Conservation (phyloP, 2,797 vertebrate genomes). For the Nothura maculosa region DNA sequence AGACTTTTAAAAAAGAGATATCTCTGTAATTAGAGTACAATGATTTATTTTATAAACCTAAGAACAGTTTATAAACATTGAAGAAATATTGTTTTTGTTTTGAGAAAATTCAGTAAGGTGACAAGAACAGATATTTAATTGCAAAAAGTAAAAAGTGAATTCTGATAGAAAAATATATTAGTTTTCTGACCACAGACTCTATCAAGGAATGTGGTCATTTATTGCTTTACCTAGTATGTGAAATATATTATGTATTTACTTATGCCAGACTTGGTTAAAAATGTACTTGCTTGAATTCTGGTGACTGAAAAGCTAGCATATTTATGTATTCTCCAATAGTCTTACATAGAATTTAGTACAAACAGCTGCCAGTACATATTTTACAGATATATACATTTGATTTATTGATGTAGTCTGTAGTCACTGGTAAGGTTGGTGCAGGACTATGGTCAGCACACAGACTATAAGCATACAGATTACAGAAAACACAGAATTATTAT, state of each 20-base stretch:
- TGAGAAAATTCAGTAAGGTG: background rate
- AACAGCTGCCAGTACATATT: background rate
- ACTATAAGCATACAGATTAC: background rate
- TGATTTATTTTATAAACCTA: conserved; percentile 30
- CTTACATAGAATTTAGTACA: background rate
- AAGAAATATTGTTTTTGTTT: conserved; percentile 58
- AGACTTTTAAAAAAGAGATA: conserved; percentile 44
- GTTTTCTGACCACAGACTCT: background rate
- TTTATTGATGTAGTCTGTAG: background rate
- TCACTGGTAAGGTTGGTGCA: background rate
- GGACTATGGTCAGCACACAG: background rate
- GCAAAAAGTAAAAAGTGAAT: background rate
- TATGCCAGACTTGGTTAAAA: conserved; percentile 29
- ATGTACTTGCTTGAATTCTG: conserved; percentile 1
- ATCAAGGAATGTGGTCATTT: background rate
- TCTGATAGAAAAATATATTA: background rate
- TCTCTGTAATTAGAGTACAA: conserved; percentile 42
- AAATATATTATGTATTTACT: background rate
- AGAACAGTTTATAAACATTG: conserved; percentile 52
- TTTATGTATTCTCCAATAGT: background rate
- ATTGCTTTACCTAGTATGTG: background rate
- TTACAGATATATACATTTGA: conserved; percentile 30
- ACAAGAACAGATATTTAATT: background rate
- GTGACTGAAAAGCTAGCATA: conserved; percentile 52
- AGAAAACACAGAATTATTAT: background rate